Evolutionary conservation across 2,113 vertebrate species (phyloP), one percentile per base, ranked within the genome.

Genomic region (Anolis sagrei): DNA sequence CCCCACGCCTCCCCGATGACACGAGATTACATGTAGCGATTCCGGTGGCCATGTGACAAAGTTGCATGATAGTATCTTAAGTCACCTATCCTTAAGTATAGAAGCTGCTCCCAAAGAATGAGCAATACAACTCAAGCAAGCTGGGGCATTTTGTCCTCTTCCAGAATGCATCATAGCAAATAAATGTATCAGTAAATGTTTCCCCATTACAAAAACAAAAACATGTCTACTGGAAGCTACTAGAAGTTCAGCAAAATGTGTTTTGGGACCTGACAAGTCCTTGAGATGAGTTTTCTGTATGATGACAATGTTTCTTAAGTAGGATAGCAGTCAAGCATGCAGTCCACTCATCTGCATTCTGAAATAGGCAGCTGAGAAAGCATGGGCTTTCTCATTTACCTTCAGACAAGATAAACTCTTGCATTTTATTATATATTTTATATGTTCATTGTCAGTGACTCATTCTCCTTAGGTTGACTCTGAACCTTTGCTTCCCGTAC

Each of bases 401-500:
- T 80, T 69, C 29, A 69, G 11, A 51, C 44, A 78, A 61, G 48
- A 13, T 93, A 92, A 3, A n/a, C n/a, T n/a, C n/a, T 84, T 79
- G 32, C 34, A 7, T 91, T 94, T 48, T 19, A 36, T 32, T 36
- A 16, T 21, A 36, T 21, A 61, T 91, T 92, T 86, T 66, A 84
- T 86, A 86, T 70, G 54, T 89, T 86, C 88, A n/a, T 0, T 0
- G 84, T 21, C 64, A 44, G 84, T 90, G 88, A 79, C 48, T 83
- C 85, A 83, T 16, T 54, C 49, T 73, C 83, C 87, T 34, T 68
- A 80, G 61, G 91, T 86, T 92, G 91, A 93, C 92, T 82, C 82
- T 90, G 92, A 93, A 73, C 89, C 94, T 86, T 73, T 92, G 89
- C 93, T 95, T 96, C 94, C n/a, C 18, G 18, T 1, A 14, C 69